Base-by-base conservation (phyloP, 2,113 vertebrate genomes). In the Amazona guildingii region DNA sequence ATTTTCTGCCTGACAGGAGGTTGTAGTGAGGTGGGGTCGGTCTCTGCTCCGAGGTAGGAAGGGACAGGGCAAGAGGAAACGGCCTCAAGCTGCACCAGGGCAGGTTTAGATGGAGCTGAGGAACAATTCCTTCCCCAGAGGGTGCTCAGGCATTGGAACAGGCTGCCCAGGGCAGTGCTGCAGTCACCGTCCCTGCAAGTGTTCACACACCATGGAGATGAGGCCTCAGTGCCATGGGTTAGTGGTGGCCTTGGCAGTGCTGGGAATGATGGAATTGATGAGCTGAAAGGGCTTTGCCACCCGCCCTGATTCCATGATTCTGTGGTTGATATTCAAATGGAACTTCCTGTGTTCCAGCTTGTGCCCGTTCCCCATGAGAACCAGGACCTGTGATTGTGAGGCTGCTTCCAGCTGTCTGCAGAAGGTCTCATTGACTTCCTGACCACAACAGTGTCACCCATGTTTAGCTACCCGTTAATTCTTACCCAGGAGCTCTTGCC, bases 161-260 rank as follows among this genome's bases (percentile, higher is more conserved):
- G 13, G 25, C 51, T 52, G 51, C 51, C 28, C 51, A 54, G 52
- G 55, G 55, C 55, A 57, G 55, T 5, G 19, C 52, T 19, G 52
- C 0, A 55, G 29, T n/a, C 55, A 59, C 20, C 1, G 0, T 14
- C 55, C 55, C 55, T 59, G 20, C 13, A 3, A 23, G 57, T 23
- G 13, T 23, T 0, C 57, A 14, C 13, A 23, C 20, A 23, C 8
- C 13, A 4, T n/a, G 33, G 33, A 59, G 33, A 3, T 0, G 9
- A 59, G 33, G 57, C 57, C 33, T 23, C 57, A 35, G 57, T 59
- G 33, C 57, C 57, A 15, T 59, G 57, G 2, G 57, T 2, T 3
- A 59, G 33, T 15, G 20, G 57, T 59, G 57, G 57, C 57, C 33
- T 59, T 35, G 57, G 57, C 13, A 59, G 2, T 4, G 57, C 33